These are phyloP conservation scores for Drosophila repletoides DNA, from an alignment of 1,140 invertebrate genomes.

Conservation along the genomic window DNA sequence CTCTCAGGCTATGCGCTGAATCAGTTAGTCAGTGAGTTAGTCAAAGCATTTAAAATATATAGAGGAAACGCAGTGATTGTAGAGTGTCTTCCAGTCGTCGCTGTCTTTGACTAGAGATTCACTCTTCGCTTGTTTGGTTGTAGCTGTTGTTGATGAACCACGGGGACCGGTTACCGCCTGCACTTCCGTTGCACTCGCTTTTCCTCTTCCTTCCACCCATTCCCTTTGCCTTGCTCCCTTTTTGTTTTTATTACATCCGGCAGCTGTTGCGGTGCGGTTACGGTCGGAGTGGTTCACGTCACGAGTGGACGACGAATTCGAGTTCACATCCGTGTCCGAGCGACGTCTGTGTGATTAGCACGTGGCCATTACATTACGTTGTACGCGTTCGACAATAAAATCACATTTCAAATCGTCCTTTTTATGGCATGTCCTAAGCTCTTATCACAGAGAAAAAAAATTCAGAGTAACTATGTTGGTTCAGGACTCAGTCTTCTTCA, in stretches of 20 bases:
- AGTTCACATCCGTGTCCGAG: conserved; percentile 16
- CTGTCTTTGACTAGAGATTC: too few relatives aligned
- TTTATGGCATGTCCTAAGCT: conserved; percentile 9
- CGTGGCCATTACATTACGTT: conserved; percentile 17
- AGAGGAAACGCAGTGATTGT: too few relatives aligned
- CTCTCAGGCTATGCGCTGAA: too few relatives aligned
- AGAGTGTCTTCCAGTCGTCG: too few relatives aligned
- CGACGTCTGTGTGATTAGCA: conserved; percentile 22
- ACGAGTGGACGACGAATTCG: conserved; percentile 16
- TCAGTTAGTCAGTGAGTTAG: too few relatives aligned
- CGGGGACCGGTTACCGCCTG: conserved; percentile 22
- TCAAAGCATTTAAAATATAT: too few relatives aligned
- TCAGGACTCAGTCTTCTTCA: too few relatives aligned
- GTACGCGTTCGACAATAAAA: conserved; percentile 17
- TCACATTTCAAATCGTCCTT: conserved; percentile 9
- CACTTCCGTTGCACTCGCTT: conserved; percentile 29
- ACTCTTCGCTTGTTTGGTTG: too few relatives aligned
- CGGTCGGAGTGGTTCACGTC: neutral
- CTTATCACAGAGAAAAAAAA: conserved; percentile 1
- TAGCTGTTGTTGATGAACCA: conserved; percentile 15
- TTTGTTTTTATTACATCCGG: conserved; percentile 45
- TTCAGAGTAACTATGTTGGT: too few relatives aligned
- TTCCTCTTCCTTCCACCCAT: neutral
- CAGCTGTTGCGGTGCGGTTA: conserved; percentile 21
- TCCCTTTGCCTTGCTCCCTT: neutral